Percentiles rank a stretch among this genome's conserved stretches.
Conservation (phyloP, 2,113 vertebrate species). For the Anolis carolinensis region DNA sequence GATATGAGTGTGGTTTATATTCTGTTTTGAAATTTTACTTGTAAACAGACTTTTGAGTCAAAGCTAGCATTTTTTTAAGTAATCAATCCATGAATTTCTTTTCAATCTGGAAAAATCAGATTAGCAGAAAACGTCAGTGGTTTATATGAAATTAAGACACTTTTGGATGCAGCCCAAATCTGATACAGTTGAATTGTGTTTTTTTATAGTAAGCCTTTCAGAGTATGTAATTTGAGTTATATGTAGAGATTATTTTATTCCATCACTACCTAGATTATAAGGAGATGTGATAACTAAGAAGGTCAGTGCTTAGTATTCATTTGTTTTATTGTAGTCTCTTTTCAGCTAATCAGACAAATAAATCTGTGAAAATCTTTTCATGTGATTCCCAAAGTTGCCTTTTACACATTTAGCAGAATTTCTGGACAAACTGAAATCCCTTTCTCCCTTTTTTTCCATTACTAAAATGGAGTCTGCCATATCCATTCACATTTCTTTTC, state of each 20-base stretch:
- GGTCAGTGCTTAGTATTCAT: neutral
- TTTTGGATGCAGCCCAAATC: neutral
- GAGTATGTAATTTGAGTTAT: neutral
- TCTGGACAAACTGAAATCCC: neutral
- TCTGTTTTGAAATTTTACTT: no score
- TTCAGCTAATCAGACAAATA: neutral
- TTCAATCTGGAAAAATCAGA: constrained; percentile 3
- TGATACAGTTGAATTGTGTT: neutral
- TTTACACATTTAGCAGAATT: neutral
- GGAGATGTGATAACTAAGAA: neutral
- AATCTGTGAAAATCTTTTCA: neutral
- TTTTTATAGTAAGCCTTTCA: neutral
- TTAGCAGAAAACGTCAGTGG: neutral
- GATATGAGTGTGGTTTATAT: no score
- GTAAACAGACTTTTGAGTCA: no score
- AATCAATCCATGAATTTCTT: neutral
- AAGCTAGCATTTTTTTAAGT: neutral
- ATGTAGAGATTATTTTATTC: neutral
- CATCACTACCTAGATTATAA: neutral
- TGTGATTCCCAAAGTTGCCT: neutral
- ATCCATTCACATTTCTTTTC: neutral
- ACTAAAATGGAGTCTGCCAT: neutral
- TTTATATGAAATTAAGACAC: neutral
- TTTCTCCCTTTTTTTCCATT: neutral
- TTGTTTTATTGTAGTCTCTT: neutral